Percentiles rank a stretch among this genome's conserved stretches.
These are phyloP conservation scores for Corythucha ciliata DNA, from an alignment of 2,888 invertebrate genomes.

Conservation along the genomic window DNA sequence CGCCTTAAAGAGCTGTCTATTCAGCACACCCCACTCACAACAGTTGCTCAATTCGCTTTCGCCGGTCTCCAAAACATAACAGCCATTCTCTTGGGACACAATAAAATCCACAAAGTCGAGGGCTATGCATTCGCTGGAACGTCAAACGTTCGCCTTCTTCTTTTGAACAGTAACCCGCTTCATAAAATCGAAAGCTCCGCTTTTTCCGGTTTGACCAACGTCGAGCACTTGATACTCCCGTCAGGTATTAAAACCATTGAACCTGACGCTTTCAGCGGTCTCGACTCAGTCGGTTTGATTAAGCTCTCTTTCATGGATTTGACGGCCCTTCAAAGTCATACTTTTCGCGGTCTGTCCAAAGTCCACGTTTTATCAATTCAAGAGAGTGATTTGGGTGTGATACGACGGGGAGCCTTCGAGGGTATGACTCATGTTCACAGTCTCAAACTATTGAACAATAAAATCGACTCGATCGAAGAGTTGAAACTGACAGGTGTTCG, in stretches of 20 bases:
- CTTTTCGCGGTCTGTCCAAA: slow-evolving; percentile 67
- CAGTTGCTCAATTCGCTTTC: slow-evolving; percentile 74
- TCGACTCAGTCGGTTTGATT: slow-evolving; percentile 70
- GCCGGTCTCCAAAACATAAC: slow-evolving; percentile 73
- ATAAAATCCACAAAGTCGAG: slow-evolving; percentile 56
- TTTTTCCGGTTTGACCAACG: slow-evolving; percentile 72
- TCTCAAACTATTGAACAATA: slow-evolving; percentile 71
- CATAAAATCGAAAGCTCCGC: slow-evolving; percentile 70
- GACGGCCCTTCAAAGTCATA: slow-evolving; percentile 56
- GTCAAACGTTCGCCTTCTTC: slow-evolving; percentile 68
- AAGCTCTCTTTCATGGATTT: slow-evolving; percentile 79
- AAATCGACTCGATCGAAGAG: slow-evolving; percentile 71
- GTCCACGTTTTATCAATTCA: slow-evolving; percentile 67
- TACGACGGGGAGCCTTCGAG: slow-evolving; percentile 60
- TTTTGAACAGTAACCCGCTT: slow-evolving; percentile 75
- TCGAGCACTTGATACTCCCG: slow-evolving; percentile 73
- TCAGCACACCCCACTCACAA: slow-evolving; percentile 72
- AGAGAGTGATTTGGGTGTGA: slow-evolving; percentile 70
- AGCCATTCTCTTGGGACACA: slow-evolving; percentile 58
- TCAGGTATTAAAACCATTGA: slow-evolving; percentile 67
- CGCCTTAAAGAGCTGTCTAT: slow-evolving; percentile 71
- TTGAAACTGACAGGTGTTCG: slow-evolving; percentile 61
- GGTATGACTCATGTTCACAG: slow-evolving; percentile 62
- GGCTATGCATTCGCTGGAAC: slow-evolving; percentile 81
- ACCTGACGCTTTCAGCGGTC: slow-evolving; percentile 68